Conservation (phyloP, 2,797 vertebrate genomes). For the Cottoperca gobio region DNA sequence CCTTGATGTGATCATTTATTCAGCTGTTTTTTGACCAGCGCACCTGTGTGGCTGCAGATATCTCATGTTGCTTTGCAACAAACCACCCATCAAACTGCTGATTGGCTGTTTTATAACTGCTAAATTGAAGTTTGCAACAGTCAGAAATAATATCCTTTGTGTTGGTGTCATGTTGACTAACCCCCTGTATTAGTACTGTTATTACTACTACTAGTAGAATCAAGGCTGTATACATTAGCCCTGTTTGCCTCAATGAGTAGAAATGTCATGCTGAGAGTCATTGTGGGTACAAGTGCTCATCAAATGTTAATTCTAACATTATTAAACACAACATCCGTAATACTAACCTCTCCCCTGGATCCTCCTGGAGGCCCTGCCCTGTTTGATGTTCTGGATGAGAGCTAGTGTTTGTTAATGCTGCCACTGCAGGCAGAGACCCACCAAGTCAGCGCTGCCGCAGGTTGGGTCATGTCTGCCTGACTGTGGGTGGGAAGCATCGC, state of each 20-base stretch:
- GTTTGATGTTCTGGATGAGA: conserved; percentile 79
- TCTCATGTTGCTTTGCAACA: background rate
- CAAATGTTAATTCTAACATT: conserved; percentile 14
- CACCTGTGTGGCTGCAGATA: background rate
- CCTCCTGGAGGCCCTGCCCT: conserved; percentile 51
- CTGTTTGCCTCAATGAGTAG: background rate
- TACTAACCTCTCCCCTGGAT: conserved; percentile 36
- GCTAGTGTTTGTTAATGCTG: conserved; percentile 62
- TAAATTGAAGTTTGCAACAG: background rate
- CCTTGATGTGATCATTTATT: background rate
- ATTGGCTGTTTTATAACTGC: background rate
- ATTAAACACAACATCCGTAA: conserved; percentile 30
- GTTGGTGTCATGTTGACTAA: background rate
- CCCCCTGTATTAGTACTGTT: background rate
- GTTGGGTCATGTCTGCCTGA: conserved; percentile 63
- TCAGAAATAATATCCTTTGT: conserved; percentile 2
- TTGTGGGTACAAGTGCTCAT: conserved; percentile 9
- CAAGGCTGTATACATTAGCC: conserved; percentile 9
- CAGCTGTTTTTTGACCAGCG: background rate
- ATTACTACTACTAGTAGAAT: background rate
- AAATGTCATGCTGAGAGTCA: background rate
- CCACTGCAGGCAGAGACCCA: conserved; percentile 30
- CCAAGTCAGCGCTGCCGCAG: conserved; percentile 49
- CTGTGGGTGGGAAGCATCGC: conserved; percentile 48
- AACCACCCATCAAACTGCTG: background rate